phyloP scores from a whole-genome alignment of 2,888 invertebrate species.

The Mimumesa dahlbomi region DNA sequence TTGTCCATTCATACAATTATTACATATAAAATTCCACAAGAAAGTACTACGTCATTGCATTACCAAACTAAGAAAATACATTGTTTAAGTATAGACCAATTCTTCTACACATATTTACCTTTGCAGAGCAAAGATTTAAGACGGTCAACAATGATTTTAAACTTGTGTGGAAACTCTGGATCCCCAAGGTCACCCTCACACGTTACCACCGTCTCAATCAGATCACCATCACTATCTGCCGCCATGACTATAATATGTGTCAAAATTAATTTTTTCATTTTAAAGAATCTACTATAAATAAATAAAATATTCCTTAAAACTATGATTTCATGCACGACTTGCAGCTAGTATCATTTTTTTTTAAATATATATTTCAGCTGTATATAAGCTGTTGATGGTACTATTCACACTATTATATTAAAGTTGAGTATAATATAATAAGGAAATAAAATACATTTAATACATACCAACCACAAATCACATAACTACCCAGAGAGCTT shows the following conservation, averaged over 20 bases:
- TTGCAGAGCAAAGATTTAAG: slow-evolving; percentile 89
- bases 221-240: slow-evolving; percentile 90
- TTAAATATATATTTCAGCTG: too few relatives aligned
- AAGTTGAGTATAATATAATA: slow-evolving; percentile 75
- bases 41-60: not conserved
- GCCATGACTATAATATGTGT: slow-evolving; percentile 84
- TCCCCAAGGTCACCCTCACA: slow-evolving; percentile 95
- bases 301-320: too few relatives aligned
- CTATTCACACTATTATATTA: too few relatives aligned
- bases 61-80: not conserved
- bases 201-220: slow-evolving; percentile 91
- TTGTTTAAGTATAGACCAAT: slow-evolving; percentile 9
- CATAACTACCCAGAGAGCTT: slow-evolving; percentile 80
- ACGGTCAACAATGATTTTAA: slow-evolving; percentile 89
- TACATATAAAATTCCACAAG: too few relatives aligned
- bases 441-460: slow-evolving; percentile 79
- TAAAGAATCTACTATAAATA: slow-evolving; percentile 75
- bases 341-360: too few relatives aligned
- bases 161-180: slow-evolving; percentile 91
- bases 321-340: too few relatives aligned
- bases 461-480: slow-evolving; percentile 80
- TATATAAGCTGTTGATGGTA: too few relatives aligned
- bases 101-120: slow-evolving; percentile 80
- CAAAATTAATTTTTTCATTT: slow-evolving; percentile 17
- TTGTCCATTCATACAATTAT: not conserved